phyloP scores from a whole-genome alignment of 2,888 invertebrate genomes.

The Heliconius sara region DNA sequence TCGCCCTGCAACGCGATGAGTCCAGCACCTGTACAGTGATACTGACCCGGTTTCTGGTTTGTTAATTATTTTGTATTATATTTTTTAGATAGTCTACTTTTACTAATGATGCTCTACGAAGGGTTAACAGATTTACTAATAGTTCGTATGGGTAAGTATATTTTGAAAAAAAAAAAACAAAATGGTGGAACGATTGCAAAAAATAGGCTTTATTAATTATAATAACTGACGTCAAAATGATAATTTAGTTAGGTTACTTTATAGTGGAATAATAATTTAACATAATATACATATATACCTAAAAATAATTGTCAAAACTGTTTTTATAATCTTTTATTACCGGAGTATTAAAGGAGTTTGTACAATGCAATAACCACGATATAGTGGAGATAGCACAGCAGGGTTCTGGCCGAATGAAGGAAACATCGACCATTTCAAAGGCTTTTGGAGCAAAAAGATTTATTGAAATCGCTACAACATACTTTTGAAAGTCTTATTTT shows the following conservation, averaged over 20 bases:
- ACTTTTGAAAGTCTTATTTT: slow-evolving; percentile 30
- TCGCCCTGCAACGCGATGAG: too few relatives aligned
- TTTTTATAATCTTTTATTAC: slow-evolving; percentile 7
- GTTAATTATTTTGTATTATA: too few relatives aligned
- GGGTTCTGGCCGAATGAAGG: slow-evolving; percentile 54
- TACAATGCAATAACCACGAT: slow-evolving; percentile 72
- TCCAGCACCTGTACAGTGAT: too few relatives aligned
- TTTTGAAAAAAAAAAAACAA: too few relatives aligned
- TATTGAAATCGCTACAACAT: slow-evolving; percentile 41
- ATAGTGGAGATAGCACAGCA: slow-evolving; percentile 70
- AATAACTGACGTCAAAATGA: neutral
- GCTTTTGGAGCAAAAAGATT: slow-evolving; percentile 49
- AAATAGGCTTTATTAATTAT: too few relatives aligned
- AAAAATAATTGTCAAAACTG: neutral
- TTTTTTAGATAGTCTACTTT: too few relatives aligned
- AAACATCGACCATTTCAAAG: slow-evolving; percentile 57
- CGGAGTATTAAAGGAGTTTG: slow-evolving; percentile 54
- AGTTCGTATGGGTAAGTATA: too few relatives aligned
- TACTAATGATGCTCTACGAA: too few relatives aligned
- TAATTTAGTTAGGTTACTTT: neutral
- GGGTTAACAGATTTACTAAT: too few relatives aligned
- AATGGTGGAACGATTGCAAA: too few relatives aligned
- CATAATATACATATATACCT: neutral
- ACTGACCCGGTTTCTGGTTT: too few relatives aligned
- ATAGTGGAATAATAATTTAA: neutral